Evolutionary conservation across 2,888 invertebrate genomes (phyloP), one percentile per base, ranked within the genome.

Genomic region (Tachina lurida): DNA sequence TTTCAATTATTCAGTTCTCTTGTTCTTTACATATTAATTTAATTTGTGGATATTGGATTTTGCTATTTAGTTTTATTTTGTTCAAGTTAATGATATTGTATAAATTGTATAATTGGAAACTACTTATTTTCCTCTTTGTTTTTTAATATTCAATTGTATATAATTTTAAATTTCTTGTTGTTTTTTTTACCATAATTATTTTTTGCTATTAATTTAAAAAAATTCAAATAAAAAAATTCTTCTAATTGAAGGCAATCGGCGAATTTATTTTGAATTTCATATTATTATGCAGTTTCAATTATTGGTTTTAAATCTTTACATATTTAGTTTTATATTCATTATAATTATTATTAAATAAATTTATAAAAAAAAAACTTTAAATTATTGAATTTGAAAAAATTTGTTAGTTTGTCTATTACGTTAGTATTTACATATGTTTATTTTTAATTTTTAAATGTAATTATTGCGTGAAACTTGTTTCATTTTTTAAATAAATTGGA

Each of bases 191-290:
- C 76, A 81, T 81, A 84, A 70, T 84, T 87, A 82, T 79, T 84
- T 87, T 83, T 87, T 88, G 88, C 80, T 88, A 89, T 88, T 89
- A 87, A 88, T 86, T 92, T 67, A 52, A 45, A 47, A 73, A 73
- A 84, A 67, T 67, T 90, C 91, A 91, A 91, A 91, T 90, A 90
- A 92, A 92, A 92, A 91, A 92, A 92, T 92, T 92, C 92, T 91
- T 92, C 92, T 92, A 92, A 90, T 92, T 92, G 92, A 92, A 92
- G 92, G 92, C 92, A 92, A 92, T 92, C 92, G 92, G 92, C 92
- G 92, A 92, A 92, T 92, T 92, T 92, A 91, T 92, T 91, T 91
- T 91, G 89, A 90, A 90, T 91, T 90, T 88, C 88, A 90, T 91
- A 90, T 90, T 90, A 90, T 89, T 90, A 89, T 91, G 90, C 91